Conservation (phyloP, 92 coral and sea anemone species). For the Heliopora coerulea region DNA sequence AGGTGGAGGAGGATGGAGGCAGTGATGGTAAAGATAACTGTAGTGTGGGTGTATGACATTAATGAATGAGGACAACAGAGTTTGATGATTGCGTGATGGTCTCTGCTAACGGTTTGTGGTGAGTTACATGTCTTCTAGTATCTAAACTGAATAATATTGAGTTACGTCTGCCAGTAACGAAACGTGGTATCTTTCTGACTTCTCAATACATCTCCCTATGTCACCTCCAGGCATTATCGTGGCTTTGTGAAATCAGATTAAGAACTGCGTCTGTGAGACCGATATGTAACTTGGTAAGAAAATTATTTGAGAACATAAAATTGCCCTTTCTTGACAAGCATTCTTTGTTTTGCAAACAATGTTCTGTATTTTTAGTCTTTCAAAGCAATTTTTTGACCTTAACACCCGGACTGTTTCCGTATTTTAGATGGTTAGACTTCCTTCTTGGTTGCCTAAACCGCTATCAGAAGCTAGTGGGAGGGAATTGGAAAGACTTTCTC, state of each 20-base stretch:
- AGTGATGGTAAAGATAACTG: too few relatives aligned
- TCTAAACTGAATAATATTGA: too few relatives aligned
- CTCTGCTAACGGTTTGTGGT: too few relatives aligned
- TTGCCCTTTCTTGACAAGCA: neutral
- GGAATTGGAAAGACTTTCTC: constrained; percentile 70
- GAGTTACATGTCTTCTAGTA: too few relatives aligned
- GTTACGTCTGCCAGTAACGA: too few relatives aligned
- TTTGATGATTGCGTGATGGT: too few relatives aligned
- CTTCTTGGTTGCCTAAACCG: constrained; percentile 72
- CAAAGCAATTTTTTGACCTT: too few relatives aligned
- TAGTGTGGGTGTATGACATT: too few relatives aligned
- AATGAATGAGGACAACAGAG: too few relatives aligned
- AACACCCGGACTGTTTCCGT: neutral
- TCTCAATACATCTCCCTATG: neutral
- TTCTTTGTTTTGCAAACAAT: neutral
- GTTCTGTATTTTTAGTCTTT: too few relatives aligned
- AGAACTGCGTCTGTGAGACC: constrained; percentile 71
- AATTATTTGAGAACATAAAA: neutral
- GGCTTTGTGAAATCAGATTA: constrained; percentile 63
- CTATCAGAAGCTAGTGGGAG: constrained; percentile 72
- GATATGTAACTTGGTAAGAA: constrained; percentile 77
- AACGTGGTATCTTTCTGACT: too few relatives aligned
- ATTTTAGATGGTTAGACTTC: constrained; percentile 61
- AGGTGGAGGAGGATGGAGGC: too few relatives aligned
- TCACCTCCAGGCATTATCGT: constrained; percentile 58